A percentile compares a stretch with the other conserved stretches of the same genome.
Conservation (phyloP, 2,797 vertebrate species). For the Setipinna tenuifilis region DNA sequence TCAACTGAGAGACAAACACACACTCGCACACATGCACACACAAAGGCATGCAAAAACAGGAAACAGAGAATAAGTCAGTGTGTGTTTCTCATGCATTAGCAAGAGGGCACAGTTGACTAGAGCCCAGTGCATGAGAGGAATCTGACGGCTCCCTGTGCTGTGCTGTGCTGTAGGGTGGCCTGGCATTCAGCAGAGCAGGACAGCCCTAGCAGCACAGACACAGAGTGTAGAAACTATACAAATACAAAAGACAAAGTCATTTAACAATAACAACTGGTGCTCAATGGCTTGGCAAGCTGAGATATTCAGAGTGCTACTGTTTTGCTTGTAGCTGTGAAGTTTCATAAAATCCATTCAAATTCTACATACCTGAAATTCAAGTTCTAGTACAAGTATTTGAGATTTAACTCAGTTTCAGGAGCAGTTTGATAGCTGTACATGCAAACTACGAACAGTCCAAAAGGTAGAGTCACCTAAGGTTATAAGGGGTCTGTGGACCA, state of each 20-base stretch:
- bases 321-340: neutral
- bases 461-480: neutral
- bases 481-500: neutral
- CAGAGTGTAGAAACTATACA: neutral
- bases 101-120: neutral
- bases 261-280: neutral
- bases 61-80: neutral
- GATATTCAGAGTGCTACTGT: neutral
- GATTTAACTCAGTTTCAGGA: neutral
- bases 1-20: too few species aligned
- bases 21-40: too few species aligned
- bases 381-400: neutral
- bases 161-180: neutral
- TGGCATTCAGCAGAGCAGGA: neutral
- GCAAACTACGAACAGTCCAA: neutral
- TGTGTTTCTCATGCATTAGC: neutral
- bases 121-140: neutral
- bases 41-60: too few species aligned
- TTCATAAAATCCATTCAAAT: neutral
- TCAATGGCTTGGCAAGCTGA: neutral
- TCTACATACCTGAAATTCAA: neutral
- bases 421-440: neutral
- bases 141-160: neutral
- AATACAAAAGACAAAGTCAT: neutral
- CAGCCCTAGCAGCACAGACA: neutral